These are phyloP conservation scores for Luidia sarsii DNA, from an alignment of 53 echinoderm and acorn worm genomes.

Conservation along the genomic window DNA sequence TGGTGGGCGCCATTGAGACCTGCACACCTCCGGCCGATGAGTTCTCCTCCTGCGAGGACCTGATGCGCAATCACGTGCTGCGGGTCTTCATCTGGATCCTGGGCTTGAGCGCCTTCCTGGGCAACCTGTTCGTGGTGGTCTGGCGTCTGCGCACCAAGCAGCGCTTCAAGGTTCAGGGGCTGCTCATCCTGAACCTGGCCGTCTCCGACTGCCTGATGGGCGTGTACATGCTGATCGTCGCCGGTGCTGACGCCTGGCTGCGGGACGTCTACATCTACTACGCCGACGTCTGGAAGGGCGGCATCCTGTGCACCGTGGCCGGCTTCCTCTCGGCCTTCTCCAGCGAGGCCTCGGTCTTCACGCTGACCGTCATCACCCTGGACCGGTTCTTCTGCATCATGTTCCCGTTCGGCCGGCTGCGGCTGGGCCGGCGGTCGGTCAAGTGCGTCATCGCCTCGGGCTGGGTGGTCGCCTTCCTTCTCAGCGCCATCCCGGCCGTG, in stretches of 20 bases:
- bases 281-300: conserved; percentile 72
- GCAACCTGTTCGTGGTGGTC: conserved; percentile 79
- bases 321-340: conserved; percentile 84
- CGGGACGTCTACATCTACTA: conserved; percentile 76
- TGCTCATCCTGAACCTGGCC: conserved; percentile 88
- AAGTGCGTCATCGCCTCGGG: conserved; percentile 43
- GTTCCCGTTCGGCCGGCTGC: conserved; percentile 74
- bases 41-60: conserved; percentile 90
- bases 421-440: conserved; percentile 61
- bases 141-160: conserved; percentile 62
- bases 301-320: conserved; percentile 69
- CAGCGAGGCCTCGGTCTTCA: conserved; percentile 88
- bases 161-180: conserved; percentile 71
- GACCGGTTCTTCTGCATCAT: conserved; percentile 88
- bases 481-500: conserved; percentile 68
- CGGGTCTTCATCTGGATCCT: conserved; percentile 94
- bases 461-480: conserved; percentile 62
- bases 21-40: conserved; percentile 78
- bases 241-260: conserved; percentile 74
- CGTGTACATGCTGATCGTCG: conserved; percentile 93
- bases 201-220: conserved; percentile 93
- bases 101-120: conserved; percentile 83
- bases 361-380: conserved; percentile 78
- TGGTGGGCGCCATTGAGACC: conserved; percentile 60
- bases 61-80: conserved; percentile 76